Base-by-base conservation (phyloP, 53 echinoderm and acorn worm genomes). In the Paelopatides confundens region DNA sequence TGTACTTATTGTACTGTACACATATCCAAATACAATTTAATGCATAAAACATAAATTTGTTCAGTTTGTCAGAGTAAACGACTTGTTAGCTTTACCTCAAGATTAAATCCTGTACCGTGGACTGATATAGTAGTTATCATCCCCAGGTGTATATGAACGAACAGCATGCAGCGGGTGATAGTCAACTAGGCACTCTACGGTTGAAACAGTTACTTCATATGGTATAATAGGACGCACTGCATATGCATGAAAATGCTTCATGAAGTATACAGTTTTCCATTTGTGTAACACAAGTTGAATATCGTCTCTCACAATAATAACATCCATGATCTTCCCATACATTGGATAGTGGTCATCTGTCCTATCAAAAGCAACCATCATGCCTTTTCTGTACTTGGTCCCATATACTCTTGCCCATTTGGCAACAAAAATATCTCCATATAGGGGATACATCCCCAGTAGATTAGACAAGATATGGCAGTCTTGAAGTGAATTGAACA, bases 361-460 rank as follows among this genome's bases (percentile, higher is more conserved):
- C n/a, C n/a, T n/a, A n/a, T n/a, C n/a, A n/a, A n/a, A n/a, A n/a
- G n/a, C 82, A 12, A 90, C 84, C 67, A 90, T 83, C 76, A 81
- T 87, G 17, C 87, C 90, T 49, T 14, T 38, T 29, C 90, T 62
- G 68, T 90, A 93, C 13, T 47, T 62, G 5, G 48, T 76, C 4
- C 93, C 87, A 53, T 82, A 65, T 24, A 58, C 66, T 37, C 28
- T 87, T 7, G 43, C 50, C 90, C 87, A 87, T 43, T 90, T 70
- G 34, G 93, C 76, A 31, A 93, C 13, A 40, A 82, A 93, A 71
- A 93, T 31, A 49, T 93, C 93, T 48, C 86, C 93, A 86, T 86
- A 67, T 28, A 81, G 33, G 30, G 86, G 52, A 46, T 81, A 88
- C 26, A 39, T 62, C 46, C 68, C 68, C 21, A 88, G 62, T 66